Base-by-base conservation (phyloP, 30 jellyfish, hydroid and myxozoan genomes). In the Calvadosia cruxmelitensis region DNA sequence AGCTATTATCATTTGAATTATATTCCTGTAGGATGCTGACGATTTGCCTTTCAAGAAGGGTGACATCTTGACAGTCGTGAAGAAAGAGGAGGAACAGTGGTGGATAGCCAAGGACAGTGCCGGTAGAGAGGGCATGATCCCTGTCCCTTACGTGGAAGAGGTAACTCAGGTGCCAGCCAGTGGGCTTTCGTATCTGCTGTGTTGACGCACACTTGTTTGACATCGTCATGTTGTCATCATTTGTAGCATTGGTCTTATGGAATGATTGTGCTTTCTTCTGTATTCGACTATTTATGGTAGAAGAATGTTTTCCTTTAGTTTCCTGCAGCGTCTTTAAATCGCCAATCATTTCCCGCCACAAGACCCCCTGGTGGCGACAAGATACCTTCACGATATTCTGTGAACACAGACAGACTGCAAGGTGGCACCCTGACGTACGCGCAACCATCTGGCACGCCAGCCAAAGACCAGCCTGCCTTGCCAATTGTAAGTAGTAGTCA, bases 21-120 rank as follows among this genome's bases (percentile, higher is more conserved):
- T 10, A 42, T 42, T 42, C 20, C 57, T 42, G 3, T 48, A 89
- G 98, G 98, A 89, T 51, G 83, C 93, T 0, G 98, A 89, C 52
- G 98, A 89, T 57, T 82, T 89, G 31, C 88, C 98, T 2, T 89
- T 89, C 85, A 82, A 81, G 49, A 89, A 81, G 50, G 95, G 98
- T 24, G 98, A 89, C 52, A 48, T 89, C 16, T 72, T 89, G 34
- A 81, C 95, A 3, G 68, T 89, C 35, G 30, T 89, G 23, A 71
- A 78, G 31, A 81, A 78, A 34, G 98, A 81, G 67, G 98, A 89
- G 52, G 95, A 81, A 16, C 81, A 89, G 72, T 89, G 98, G 98
- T 89, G 98, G 98, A 68, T 89, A 7, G 98, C 98, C 0, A 82
- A 93, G 35, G 94, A 81, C 73, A 71, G 81, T 78, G 65, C 79